Evolutionary conservation across 1,140 invertebrate species (phyloP).

Genomic region (Hirudo medicinalis): DNA sequence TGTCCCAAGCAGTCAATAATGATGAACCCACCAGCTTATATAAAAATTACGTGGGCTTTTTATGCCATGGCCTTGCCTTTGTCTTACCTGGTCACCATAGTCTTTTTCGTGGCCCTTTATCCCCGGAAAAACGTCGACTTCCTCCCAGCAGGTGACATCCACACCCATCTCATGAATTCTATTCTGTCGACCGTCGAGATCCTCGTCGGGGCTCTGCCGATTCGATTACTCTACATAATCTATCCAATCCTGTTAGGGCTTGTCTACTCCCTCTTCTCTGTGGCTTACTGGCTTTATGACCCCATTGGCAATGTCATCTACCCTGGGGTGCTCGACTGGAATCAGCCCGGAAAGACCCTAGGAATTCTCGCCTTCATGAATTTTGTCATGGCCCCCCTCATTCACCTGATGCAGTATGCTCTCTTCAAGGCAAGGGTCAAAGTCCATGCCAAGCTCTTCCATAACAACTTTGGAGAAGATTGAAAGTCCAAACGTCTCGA

Average conservation of each 20-base stretch:
- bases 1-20: not conserved
- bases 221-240: not conserved
- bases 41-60: not conserved
- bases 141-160: not conserved
- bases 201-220: not conserved
- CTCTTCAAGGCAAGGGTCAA: too few relatives aligned
- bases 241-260: not conserved
- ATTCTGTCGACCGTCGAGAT: not conserved
- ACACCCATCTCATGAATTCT: conserved; percentile 8
- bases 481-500: too few relatives aligned
- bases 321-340: conserved; percentile 3
- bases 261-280: not conserved
- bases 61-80: not conserved
- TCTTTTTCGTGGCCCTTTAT: conserved; percentile 1
- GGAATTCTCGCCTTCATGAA: too few relatives aligned
- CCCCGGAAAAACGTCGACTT: conserved; percentile 2
- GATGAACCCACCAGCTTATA: not conserved
- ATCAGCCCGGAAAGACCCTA: too few relatives aligned
- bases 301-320: not conserved
- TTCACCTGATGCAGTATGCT: too few relatives aligned
- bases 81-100: not conserved
- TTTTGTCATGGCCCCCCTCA: too few relatives aligned
- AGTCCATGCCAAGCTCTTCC: too few relatives aligned
- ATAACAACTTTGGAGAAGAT: too few relatives aligned
- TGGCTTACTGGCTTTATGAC: not conserved